A percentile compares a stretch with the other conserved stretches of the same genome.
phyloP scores from a whole-genome alignment of 92 coral and sea anemone genomes.

The Anthopleura xanthogrammica region DNA sequence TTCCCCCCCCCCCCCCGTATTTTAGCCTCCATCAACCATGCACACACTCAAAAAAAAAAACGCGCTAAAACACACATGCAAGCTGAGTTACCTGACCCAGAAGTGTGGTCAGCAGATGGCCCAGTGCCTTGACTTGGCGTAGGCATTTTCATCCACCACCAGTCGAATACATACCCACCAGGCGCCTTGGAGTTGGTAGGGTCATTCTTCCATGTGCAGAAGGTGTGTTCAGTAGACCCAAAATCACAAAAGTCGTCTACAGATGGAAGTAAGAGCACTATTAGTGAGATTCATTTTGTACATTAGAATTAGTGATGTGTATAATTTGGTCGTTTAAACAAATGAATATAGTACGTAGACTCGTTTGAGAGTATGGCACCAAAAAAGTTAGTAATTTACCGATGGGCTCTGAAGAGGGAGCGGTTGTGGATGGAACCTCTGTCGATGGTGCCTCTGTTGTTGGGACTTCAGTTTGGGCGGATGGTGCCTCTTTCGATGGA shows the following conservation, averaged over 20 bases:
- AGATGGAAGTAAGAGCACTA: neutral
- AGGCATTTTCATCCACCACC: constrained; percentile 41
- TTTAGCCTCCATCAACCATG: too few species aligned
- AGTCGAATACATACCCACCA: constrained; percentile 43
- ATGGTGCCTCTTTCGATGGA: neutral
- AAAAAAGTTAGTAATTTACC: neutral
- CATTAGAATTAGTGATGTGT: neutral
- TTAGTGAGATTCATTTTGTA: neutral
- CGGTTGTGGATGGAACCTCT: neutral
- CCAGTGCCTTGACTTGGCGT: constrained; percentile 54
- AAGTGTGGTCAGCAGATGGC: constrained; percentile 50
- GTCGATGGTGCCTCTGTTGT: neutral
- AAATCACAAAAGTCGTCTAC: constrained; percentile 42
- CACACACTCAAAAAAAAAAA: too few species aligned
- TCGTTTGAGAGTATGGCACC: neutral
- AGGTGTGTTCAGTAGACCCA: constrained; percentile 10
- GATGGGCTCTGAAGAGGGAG: constrained; percentile 8
- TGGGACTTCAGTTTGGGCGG: neutral
- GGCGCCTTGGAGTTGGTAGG: constrained; percentile 28
- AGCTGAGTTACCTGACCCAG: constrained; percentile 16
- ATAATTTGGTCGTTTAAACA: too few species aligned
- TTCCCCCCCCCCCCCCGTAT: too few species aligned
- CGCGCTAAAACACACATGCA: too few species aligned
- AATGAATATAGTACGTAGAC: too few species aligned
- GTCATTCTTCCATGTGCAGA: constrained; percentile 37